A percentile compares a stretch with the other conserved stretches of the same genome.
phyloP scores from a whole-genome alignment of 2,113 vertebrate species.

The Anseranas semipalmata region DNA sequence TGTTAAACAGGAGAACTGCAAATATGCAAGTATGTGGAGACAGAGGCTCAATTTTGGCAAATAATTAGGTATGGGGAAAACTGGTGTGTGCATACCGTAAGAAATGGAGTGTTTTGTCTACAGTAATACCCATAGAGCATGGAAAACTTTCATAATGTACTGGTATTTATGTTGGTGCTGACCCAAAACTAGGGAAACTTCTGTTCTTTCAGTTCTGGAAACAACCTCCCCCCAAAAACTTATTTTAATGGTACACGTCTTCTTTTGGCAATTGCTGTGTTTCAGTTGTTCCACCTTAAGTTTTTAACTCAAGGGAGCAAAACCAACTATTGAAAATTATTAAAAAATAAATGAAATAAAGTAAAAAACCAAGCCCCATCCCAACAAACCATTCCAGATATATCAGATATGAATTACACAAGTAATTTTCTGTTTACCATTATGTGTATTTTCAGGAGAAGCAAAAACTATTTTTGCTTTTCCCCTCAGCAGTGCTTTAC shows the following conservation, averaged over 20 bases:
- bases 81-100: neutral
- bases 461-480: neutral
- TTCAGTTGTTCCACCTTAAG: neutral
- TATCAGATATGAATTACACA: neutral
- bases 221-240: neutral
- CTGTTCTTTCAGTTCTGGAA: neutral
- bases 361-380: neutral
- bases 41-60: neutral
- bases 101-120: constrained; percentile 31
- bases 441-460: neutral
- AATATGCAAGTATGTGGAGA: neutral
- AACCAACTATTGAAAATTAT: neutral
- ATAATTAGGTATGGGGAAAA: neutral
- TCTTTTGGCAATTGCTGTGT: neutral
- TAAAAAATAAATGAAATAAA: neutral
- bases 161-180: constrained; percentile 30
- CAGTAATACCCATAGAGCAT: neutral
- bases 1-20: constrained; percentile 6
- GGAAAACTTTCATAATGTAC: neutral
- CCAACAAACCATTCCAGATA: neutral
- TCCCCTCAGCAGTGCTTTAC: neutral
- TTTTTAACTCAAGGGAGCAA: neutral
- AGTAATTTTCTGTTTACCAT: neutral
- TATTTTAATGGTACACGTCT: neutral
- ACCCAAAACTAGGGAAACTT: constrained; percentile 8